These are phyloP conservation scores for Podarcis siculus DNA, from an alignment of 2,797 vertebrate species.

Conservation along the genomic window DNA sequence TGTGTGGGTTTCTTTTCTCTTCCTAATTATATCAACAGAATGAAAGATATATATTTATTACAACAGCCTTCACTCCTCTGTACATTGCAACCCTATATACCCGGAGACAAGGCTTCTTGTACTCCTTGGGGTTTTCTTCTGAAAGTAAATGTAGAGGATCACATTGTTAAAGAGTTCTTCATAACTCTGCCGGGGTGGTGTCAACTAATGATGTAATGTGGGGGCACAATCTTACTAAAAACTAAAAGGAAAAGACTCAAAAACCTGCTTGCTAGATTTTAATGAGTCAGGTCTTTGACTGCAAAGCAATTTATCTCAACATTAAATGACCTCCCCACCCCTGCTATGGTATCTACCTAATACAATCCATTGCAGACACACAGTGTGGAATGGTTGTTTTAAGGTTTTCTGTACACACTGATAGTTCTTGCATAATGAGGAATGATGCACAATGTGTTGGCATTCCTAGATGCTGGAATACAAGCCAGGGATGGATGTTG, in stretches of 20 bases:
- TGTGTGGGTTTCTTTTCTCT: slow-evolving; percentile 48
- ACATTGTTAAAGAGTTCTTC: neutral
- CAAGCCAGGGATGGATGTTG: neutral
- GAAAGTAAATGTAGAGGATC: no score
- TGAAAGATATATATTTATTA: slow-evolving; percentile 35
- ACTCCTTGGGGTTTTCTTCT: no score
- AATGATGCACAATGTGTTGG: neutral
- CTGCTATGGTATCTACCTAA: neutral
- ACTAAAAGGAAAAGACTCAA: neutral
- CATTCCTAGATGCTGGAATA: neutral
- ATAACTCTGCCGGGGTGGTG: neutral
- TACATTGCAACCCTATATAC: slow-evolving; percentile 19
- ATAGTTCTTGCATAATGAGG: neutral
- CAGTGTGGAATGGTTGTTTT: neutral
- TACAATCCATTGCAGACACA: neutral
- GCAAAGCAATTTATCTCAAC: neutral
- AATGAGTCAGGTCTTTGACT: neutral
- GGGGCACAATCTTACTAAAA: neutral
- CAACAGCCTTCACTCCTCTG: slow-evolving; percentile 1
- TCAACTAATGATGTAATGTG: neutral
- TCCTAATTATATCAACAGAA: slow-evolving; percentile 10
- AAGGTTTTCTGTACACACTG: neutral
- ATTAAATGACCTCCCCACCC: neutral
- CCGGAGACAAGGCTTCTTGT: no score
- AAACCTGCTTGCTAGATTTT: neutral